phyloP scores from a whole-genome alignment of 2,113 vertebrate species.

The Labrus mixtus region DNA sequence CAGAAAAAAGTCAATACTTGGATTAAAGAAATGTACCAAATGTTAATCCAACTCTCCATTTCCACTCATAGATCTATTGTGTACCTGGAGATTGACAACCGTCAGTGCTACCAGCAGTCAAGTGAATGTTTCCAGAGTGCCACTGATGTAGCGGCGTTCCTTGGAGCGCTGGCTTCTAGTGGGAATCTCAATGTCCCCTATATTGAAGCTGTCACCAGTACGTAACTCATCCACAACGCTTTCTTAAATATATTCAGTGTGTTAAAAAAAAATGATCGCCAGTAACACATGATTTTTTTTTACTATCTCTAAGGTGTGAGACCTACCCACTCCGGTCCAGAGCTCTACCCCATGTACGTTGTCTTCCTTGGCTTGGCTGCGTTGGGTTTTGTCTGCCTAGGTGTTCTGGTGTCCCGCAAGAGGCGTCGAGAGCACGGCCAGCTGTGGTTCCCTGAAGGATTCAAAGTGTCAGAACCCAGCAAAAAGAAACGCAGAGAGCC shows the following conservation, averaged over 20 bases:
- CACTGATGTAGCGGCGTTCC: constrained; percentile 94
- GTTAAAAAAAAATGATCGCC: not conserved
- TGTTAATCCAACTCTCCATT: constrained; percentile 46
- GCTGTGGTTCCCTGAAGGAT: constrained; percentile 98
- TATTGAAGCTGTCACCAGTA: constrained; percentile 96
- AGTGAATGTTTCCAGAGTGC: constrained; percentile 96
- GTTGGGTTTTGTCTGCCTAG: constrained; percentile 86
- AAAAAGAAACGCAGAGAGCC: constrained; percentile 98
- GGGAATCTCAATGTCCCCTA: constrained; percentile 96
- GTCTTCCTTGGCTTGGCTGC: constrained; percentile 85
- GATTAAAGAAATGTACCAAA: not conserved
- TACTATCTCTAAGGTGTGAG: constrained; percentile 85
- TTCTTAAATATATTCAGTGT: not conserved
- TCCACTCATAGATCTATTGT: constrained; percentile 89
- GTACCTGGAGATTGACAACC: constrained; percentile 97
- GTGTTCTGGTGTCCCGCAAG: constrained; percentile 92
- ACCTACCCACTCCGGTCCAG: constrained; percentile 72
- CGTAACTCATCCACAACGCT: constrained; percentile 67
- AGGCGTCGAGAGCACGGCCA: constrained; percentile 95
- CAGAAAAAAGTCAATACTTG: no score
- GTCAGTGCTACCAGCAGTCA: constrained; percentile 94
- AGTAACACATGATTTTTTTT: constrained; percentile 16
- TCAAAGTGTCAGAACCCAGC: constrained; percentile 92
- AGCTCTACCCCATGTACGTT: constrained; percentile 92
- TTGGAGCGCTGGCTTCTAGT: constrained; percentile 93